Evolutionary conservation across 2,888 invertebrate genomes (phyloP), one percentile per base, ranked within the genome.

Genomic region (Hypercompe scribonia): DNA sequence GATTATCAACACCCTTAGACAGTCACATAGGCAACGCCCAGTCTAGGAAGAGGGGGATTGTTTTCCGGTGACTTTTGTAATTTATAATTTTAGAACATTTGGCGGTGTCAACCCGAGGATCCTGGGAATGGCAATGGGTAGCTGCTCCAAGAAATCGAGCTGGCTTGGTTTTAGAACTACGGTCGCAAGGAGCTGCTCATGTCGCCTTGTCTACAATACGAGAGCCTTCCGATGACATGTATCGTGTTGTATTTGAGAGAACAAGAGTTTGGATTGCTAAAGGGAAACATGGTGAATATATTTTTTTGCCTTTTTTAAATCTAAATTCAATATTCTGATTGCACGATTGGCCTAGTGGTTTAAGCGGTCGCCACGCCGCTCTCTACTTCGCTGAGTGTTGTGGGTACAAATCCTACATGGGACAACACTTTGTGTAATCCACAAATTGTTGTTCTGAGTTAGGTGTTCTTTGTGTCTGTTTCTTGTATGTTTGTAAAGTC

Each of bases 51-150:
- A n/a, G n/a, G n/a, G n/a, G n/a, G n/a, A n/a, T n/a, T n/a, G n/a
- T n/a, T n/a, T n/a, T n/a, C n/a, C n/a, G n/a, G n/a, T 31, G 18
- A 2, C 31, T 18, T 61, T 11, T 3, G 18, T n/a, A 2, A 31
- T 69, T 5, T 0, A 28, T 39, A 39, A 33, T 72, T 94, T 1
- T 93, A 97, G 97, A 97, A 89, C 97, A 97, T 84, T 90, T 97
- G 68, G 96, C 97, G 8, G 96, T 97, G 24, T 97, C 97, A 0
- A 96, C 97, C 0, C 93, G 96, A 13, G 96, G 96, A 8, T 96
- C 96, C 15, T 97, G 96, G 94, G 96, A 96, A 68, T 97, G 96
- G 93, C 97, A 97, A 80, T 97, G 97, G 96, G 96, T 97, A 63
- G 93, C 96, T 0, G 97, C 97, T 0, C 97, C 97, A 0, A 91